Conservation (phyloP, 1,140 invertebrate species). For the Trialeurodes vaporariorum region DNA sequence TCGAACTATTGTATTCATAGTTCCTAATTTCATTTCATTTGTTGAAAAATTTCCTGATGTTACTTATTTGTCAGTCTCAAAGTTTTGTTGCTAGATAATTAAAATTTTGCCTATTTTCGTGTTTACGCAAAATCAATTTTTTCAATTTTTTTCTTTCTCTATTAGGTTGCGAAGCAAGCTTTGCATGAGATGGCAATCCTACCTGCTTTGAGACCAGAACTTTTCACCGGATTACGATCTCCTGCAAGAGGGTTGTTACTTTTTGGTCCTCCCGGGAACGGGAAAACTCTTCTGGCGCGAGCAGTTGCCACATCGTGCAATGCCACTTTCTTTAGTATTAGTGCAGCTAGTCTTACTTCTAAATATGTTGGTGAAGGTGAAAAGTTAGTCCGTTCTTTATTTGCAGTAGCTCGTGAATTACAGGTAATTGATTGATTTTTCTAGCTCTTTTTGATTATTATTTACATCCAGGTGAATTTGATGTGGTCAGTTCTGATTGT, state of each 20-base stretch:
- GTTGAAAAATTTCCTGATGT: no score
- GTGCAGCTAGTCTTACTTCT: slow-evolving; percentile 93
- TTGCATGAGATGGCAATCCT: slow-evolving; percentile 95
- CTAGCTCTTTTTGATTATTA: no score
- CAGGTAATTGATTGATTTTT: no score
- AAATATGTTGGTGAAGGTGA: slow-evolving; percentile 97
- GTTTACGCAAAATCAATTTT: no score
- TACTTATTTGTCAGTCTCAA: no score
- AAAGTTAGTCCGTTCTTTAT: slow-evolving; percentile 90
- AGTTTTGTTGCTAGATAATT: no score
- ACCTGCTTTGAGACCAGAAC: slow-evolving; percentile 84
- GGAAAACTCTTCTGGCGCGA: slow-evolving; percentile 29
- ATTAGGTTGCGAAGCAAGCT: slow-evolving; percentile 79
- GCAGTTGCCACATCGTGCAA: slow-evolving; percentile 36
- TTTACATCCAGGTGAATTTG: no score
- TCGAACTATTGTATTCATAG: no score
- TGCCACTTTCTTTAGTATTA: slow-evolving; percentile 95
- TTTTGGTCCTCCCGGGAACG: slow-evolving; percentile 92
- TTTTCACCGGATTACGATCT: slow-evolving; percentile 84
- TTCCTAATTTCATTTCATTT: no score
- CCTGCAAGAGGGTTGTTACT: slow-evolving; percentile 86
- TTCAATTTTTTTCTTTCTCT: slow-evolving; percentile 7
- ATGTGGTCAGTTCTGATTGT: no score
- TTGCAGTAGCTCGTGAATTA: slow-evolving; percentile 82
- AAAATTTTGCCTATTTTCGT: no score